Evolutionary conservation across 2,797 vertebrate species (phyloP).

Genomic region (Clamator glandarius): DNA sequence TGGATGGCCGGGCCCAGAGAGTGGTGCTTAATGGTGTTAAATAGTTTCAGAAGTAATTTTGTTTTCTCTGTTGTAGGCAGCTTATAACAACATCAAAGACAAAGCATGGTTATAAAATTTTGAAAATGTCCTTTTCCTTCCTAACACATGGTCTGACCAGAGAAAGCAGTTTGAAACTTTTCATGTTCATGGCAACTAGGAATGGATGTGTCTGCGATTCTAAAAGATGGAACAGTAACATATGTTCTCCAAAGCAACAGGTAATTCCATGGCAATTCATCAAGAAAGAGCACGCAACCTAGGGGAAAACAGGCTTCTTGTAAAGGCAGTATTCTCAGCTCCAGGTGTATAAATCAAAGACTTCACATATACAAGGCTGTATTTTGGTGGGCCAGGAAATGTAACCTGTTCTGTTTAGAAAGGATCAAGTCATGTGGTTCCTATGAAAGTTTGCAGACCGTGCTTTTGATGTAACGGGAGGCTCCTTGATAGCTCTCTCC

Average conservation of each 20-base stretch:
- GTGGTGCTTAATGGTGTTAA: too few species aligned
- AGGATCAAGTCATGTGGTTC: neutral
- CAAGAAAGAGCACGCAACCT: constrained; percentile 8
- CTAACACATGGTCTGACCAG: neutral
- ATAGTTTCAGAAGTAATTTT: neutral
- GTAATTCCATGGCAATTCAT: constrained; percentile 35
- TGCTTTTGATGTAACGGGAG: neutral
- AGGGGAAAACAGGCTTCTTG: constrained; percentile 47
- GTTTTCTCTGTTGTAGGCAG: neutral
- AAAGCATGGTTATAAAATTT: neutral
- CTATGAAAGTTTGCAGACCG: neutral
- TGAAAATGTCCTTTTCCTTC: neutral
- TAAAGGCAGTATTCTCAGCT: constrained; percentile 30
- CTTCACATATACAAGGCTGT: neutral
- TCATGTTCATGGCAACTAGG: neutral
- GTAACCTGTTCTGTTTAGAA: neutral
- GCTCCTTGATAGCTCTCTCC: neutral
- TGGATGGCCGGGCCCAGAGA: too few species aligned
- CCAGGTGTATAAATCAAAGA: constrained; percentile 58
- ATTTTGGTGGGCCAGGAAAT: constrained; percentile 33
- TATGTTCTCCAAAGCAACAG: constrained; percentile 50
- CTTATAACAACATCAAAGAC: neutral
- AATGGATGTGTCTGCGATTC: neutral
- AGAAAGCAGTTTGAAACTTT: neutral
- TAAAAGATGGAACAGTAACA: neutral